Evolutionary conservation across 1,140 invertebrate genomes (phyloP), one percentile per base, ranked within the genome.

Genomic region (Phocides pigmalion): DNA sequence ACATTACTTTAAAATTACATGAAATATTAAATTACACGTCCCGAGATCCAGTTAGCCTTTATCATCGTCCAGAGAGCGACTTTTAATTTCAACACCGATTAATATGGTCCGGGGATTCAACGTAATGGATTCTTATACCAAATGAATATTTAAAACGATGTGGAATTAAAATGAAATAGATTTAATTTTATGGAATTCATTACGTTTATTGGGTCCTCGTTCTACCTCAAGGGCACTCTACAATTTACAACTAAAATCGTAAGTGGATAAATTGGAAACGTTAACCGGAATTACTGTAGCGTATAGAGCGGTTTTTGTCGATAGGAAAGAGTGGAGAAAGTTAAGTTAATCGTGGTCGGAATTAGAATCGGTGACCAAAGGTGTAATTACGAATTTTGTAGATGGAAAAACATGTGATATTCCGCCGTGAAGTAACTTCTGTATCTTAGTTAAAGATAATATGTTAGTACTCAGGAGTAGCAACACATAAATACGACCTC

Each of bases 151-250:
- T 69, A 74, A 76, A 69, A 58, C 41, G 59, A 70, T 51, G 61
- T 65, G 17, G 68, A 74, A 74, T 78, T 78, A 64, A 74, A 79
- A 73, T 79, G 66, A 70, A 73, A 79, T 74, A 72, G 71, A 76
- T 76, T 76, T 79, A 76, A 74, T 79, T 73, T 74, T 62, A 50
- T 62, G 14, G 44, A 58, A 53, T 65, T 53, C 64, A 62, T 41
- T 39, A 17, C 49, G 28, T 59, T 75, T 66, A 70, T 68, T 67
- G 66, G 49, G 68, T 47, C 51, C 44, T 39, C 41, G 16, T 15
- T 68, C 59, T 28, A 19, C 14, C 37, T 62, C 39, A 62, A 39
- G 19, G 35, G 44, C 41, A 49, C 41, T 44, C 62, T 25, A 63
- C 15, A 54, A 61, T 65, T 41, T 61, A 22, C 32, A 4, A 32